Evolutionary conservation across 2,113 vertebrate species (phyloP), one percentile per base, ranked within the genome.

Genomic region (Ancistrus triradiatus): DNA sequence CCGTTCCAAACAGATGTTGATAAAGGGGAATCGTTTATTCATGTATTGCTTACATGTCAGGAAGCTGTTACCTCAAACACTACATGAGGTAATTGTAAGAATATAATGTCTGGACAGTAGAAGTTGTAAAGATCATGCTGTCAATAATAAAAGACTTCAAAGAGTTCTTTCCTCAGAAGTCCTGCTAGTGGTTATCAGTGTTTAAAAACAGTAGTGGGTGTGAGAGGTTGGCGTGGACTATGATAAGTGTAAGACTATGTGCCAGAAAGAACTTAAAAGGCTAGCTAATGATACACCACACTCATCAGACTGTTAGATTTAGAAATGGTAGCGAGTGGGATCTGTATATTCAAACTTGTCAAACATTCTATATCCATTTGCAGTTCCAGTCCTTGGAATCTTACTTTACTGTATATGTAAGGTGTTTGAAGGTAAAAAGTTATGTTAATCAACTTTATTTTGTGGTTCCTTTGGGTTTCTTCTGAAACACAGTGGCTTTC

Each of bases 31-130:
- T 64, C 47, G 76, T 74, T 66, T 50, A 58, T 48, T 47, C 9
- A 18, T 66, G 62, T 60, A 57, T 44, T 38, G 2, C 73, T 58
- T 68, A 58, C 63, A 24, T 68, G 58, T 50, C 62, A 57, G 65
- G 2, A 74, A 70, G 68, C 68, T 35, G n/a, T 24, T 11, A 61
- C 72, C 69, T 57, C 67, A 74, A 60, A 59, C 47, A 37, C 33
- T 46, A 37, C 33, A 33, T 56, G 44, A 66, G 52, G 75, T 72
- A 73, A 77, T 74, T 53, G 47, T 35, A 71, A 33, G 71, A 68
- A 71, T 63, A 69, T 75, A 31, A 65, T 11, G 65, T 79, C 74
- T 80, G 77, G 49, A 43, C 69, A 9, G 47, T 63, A 38, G 40
- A 69, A 73, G 69, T 65, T 44, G 46, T 68, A 64, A 74, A 62